Conservation (phyloP, 2,797 vertebrate genomes). For the Myotis vivesi region DNA sequence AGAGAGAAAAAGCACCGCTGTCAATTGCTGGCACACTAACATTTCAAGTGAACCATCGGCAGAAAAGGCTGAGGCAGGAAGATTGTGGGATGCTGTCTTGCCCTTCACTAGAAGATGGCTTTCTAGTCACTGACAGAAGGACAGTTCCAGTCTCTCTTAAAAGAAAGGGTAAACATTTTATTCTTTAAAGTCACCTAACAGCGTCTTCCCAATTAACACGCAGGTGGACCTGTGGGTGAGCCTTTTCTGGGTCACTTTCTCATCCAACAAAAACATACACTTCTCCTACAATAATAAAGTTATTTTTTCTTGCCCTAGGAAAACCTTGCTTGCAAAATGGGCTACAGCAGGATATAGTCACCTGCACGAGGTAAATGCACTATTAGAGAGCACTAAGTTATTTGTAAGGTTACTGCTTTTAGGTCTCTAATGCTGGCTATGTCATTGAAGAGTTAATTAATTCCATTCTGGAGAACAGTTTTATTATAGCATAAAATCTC, state of each 20-base stretch:
- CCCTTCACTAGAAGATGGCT: not conserved
- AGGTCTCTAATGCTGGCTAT: slow-evolving; percentile 37
- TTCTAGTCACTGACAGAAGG: not conserved
- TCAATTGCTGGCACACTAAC: not conserved
- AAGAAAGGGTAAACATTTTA: not conserved
- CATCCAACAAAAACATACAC: slow-evolving; percentile 7
- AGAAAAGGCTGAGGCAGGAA: not conserved
- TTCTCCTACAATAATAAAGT: slow-evolving; percentile 29
- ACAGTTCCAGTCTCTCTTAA: not conserved
- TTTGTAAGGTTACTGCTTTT: slow-evolving; percentile 31
- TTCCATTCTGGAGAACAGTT: not conserved
- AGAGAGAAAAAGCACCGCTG: not conserved
- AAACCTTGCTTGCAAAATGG: not conserved
- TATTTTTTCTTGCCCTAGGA: not conserved
- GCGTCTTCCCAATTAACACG: not conserved
- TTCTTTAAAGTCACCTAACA: not conserved
- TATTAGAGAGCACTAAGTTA: not conserved
- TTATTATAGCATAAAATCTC: not conserved
- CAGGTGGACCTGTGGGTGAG: not conserved
- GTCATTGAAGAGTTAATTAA: slow-evolving; percentile 30
- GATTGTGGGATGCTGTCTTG: not conserved
- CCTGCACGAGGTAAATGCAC: not conserved
- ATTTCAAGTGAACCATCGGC: not conserved
- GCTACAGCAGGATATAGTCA: not conserved
- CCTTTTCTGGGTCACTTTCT: not conserved